These are phyloP conservation scores for Nephrotoma appendiculata DNA, from an alignment of 2,888 invertebrate species.

Conservation along the genomic window DNA sequence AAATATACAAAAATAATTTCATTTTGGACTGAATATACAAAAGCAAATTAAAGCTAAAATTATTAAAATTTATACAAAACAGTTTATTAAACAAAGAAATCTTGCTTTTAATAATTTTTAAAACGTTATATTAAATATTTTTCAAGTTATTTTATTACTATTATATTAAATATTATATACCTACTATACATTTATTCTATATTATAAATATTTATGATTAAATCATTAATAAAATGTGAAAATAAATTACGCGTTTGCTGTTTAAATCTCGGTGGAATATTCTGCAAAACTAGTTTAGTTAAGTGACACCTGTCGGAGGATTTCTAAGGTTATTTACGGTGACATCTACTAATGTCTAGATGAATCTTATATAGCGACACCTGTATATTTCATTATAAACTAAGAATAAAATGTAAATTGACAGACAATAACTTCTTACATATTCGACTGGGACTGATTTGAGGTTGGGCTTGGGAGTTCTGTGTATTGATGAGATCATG, in stretches of 20 bases:
- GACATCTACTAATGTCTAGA: too few species aligned
- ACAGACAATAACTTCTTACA: too few species aligned
- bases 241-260: neutral
- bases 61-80: neutral
- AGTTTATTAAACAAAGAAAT: neutral
- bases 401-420: too few species aligned
- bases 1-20: neutral
- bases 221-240: neutral
- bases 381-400: too few species aligned
- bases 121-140: neutral
- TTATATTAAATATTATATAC: neutral
- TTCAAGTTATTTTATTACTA: neutral
- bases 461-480: slow-evolving; percentile 78
- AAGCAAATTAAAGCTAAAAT: neutral
- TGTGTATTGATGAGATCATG: slow-evolving; percentile 42
- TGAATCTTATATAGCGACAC: too few species aligned
- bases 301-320: too few species aligned
- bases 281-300: too few species aligned
- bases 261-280: neutral
- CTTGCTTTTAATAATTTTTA: neutral
- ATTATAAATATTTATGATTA: neutral
- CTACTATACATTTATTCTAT: too few species aligned
- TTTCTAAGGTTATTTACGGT: too few species aligned
- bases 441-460: slow-evolving; percentile 74
- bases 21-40: neutral